These are phyloP conservation scores for Catharus ustulatus DNA, from an alignment of 2,797 vertebrate genomes.

Conservation along the genomic window DNA sequence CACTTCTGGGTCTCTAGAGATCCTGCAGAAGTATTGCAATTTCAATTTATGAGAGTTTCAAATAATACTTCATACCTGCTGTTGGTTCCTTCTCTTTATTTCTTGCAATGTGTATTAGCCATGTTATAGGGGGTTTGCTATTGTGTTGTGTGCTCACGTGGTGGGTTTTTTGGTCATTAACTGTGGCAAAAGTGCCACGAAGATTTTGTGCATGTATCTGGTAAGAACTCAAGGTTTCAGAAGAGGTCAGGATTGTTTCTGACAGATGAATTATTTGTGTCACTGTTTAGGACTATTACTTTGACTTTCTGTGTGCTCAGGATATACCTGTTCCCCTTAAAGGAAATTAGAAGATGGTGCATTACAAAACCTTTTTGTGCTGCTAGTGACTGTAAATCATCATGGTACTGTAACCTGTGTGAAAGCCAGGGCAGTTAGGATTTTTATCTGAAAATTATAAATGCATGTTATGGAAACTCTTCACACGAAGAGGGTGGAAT, in stretches of 20 bases:
- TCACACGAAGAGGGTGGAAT: not conserved
- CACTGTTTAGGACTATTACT: not conserved
- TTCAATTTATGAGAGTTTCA: not conserved
- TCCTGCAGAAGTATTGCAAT: not conserved
- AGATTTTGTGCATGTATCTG: not conserved
- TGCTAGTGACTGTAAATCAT: not conserved
- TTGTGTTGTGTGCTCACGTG: not conserved
- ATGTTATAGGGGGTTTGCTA: fast-evolving
- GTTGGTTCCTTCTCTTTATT: not conserved
- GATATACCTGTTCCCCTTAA: not conserved
- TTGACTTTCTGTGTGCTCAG: not conserved
- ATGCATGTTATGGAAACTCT: not conserved
- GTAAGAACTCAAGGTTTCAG: not conserved
- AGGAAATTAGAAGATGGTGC: not conserved
- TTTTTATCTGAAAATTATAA: not conserved
- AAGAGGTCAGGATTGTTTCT: not conserved
- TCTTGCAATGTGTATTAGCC: not conserved
- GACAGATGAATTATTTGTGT: not conserved
- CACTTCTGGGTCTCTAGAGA: not conserved
- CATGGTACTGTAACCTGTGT: not conserved
- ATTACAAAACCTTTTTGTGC: not conserved
- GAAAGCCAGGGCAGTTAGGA: not conserved
- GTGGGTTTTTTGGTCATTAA: not conserved
- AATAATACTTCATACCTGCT: not conserved
- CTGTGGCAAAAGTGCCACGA: not conserved